Evolutionary conservation across 2,888 invertebrate species (phyloP), one percentile per base, ranked within the genome.

Genomic region (Lampropteryx suffumata): DNA sequence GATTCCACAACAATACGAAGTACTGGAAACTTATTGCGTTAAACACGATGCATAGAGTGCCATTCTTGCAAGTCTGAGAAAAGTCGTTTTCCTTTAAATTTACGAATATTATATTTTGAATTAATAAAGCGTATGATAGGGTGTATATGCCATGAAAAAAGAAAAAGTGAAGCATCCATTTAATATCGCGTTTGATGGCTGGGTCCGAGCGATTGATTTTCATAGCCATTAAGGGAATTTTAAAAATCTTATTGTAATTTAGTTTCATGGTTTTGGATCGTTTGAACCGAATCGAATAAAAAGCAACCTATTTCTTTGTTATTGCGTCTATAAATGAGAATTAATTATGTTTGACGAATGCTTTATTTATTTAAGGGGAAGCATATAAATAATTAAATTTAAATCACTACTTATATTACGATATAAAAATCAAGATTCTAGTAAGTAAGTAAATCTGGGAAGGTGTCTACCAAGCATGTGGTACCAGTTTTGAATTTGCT

Each of bases 1-100:
- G 69, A 41, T 76, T 61, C 17, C 40, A 48, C 0, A 73, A 5
- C 28, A 77, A 46, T 1, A 74, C 43, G 3, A 5, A 12, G 24
- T 60, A 61, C 8, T 61, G 47, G 4, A 56, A 43, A 0, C 61
- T 35, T 0, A 59, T 44, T 0, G 57, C 59, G 0, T 48, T 0
- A 11, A 51, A 67, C 0, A 68, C 29, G 0, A 65, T 17, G 0
- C 17, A n/a, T 0, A 71, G 1, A 0, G 56, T 33, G 0, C 56
- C 56, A 13, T 70, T 65, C 30, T 55, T 58, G 11, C 71, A 71
- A 0, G 44, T 48, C 40, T 59, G 40, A 0, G 60, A 12, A 8
- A 66, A 67, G 13, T 73, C 49, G 0, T 58, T 53, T 0, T 11
- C 30, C 29, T 57, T 57, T 1, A 66, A 40, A 53, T 65, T 58